Evolutionary conservation across 2,113 vertebrate species (phyloP).

Genomic region (Podocnemis expansa): DNA sequence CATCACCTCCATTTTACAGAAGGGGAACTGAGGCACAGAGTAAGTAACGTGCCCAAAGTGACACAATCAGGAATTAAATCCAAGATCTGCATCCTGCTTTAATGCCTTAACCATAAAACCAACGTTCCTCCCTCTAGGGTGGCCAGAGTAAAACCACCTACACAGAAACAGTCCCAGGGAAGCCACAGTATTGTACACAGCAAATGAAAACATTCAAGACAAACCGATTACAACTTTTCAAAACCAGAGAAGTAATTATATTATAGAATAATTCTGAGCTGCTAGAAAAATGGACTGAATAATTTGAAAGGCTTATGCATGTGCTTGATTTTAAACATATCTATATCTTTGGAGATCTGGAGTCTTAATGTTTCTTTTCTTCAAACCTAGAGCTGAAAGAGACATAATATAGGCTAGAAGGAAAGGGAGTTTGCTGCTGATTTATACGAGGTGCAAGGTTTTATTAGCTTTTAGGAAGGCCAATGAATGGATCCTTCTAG

Average conservation of each 20-base stretch:
- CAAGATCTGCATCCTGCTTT: background rate
- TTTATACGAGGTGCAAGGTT: background rate
- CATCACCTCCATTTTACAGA: background rate
- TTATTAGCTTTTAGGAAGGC: background rate
- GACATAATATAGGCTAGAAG: background rate
- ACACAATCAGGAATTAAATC: background rate
- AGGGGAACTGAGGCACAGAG: background rate
- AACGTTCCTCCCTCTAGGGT: background rate
- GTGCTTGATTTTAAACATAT: conserved; percentile 20
- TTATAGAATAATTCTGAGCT: no score
- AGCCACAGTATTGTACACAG: background rate
- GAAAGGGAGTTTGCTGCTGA: conserved; percentile 12
- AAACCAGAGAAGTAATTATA: no score
- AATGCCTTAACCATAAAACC: background rate
- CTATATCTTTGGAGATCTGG: background rate
- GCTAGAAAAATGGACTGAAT: background rate
- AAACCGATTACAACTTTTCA: background rate
- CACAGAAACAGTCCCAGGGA: conserved; percentile 10
- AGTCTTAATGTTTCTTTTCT: background rate
- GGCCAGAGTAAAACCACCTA: background rate
- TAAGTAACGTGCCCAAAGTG: background rate
- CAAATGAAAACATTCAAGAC: background rate
- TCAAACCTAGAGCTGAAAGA: background rate
- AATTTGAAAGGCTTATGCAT: background rate
- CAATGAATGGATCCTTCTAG: no score